Evolutionary conservation across 64 coral and sea anemone genomes (phyloP).

Genomic region (Montipora foliosa): DNA sequence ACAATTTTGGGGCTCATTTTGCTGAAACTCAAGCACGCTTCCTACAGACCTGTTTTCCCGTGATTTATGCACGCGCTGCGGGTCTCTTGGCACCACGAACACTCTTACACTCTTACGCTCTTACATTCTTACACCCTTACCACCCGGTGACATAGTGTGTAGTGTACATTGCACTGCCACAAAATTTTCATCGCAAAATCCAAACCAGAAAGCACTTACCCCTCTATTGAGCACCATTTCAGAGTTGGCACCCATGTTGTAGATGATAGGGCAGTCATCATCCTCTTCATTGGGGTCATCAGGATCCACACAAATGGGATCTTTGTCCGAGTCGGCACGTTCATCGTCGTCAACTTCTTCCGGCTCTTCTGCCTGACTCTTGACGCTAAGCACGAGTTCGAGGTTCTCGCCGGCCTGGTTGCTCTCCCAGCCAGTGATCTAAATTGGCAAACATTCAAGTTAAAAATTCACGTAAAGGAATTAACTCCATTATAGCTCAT

Average conservation of each 20-base stretch:
- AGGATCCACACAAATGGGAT: constrained; percentile 1
- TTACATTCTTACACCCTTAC: no score
- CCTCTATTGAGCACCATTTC: constrained; percentile 35
- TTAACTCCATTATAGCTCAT: no score
- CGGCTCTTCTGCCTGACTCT: constrained; percentile 12
- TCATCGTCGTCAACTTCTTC: constrained; percentile 6
- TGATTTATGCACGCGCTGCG: no score
- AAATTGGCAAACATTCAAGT: not conserved
- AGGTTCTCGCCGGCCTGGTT: not conserved
- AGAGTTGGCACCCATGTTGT: constrained; percentile 27
- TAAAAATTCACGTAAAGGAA: no score
- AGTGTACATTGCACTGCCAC: no score
- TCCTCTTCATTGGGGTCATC: not conserved
- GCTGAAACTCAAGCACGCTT: no score
- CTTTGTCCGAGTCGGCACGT: not conserved
- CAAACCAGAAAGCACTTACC: not conserved
- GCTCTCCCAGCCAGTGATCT: constrained; percentile 7
- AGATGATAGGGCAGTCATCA: constrained; percentile 19
- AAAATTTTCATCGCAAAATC: no score
- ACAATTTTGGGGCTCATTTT: no score
- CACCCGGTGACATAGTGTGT: no score
- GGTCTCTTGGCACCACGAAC: no score
- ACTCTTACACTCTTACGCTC: no score
- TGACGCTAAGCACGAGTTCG: not conserved
- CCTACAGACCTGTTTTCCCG: no score